Conservation (phyloP, 2,888 invertebrate species). For the Eurois occulta region DNA sequence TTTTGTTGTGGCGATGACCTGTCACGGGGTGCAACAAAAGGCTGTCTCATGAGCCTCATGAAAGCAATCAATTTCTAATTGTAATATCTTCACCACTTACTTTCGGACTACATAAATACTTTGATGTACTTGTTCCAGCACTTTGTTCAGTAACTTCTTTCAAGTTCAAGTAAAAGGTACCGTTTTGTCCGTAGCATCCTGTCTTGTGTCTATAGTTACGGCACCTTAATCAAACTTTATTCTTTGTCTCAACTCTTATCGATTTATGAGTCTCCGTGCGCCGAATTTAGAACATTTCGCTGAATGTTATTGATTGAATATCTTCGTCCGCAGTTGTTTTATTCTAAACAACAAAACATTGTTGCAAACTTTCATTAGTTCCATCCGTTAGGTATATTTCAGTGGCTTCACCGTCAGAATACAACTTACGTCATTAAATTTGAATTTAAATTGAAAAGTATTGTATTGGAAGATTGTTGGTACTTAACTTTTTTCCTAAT, state of each 20-base stretch:
- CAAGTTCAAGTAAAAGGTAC: slow-evolving; percentile 48
- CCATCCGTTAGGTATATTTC: neutral
- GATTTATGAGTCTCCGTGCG: slow-evolving; percentile 25
- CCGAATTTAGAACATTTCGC: slow-evolving; percentile 35
- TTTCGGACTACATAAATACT: slow-evolving; percentile 39
- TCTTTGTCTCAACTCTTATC: slow-evolving; percentile 31
- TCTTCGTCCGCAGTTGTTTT: slow-evolving; percentile 12
- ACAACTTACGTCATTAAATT: neutral
- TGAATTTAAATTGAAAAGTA: slow-evolving; percentile 17
- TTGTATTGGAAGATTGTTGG: neutral
- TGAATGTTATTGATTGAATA: slow-evolving; percentile 36
- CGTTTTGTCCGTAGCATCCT: slow-evolving; percentile 18
- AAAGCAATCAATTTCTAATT: slow-evolving; percentile 76
- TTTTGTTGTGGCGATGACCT: slow-evolving; percentile 79
- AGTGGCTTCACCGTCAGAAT: neutral
- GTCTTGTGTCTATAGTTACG: slow-evolving; percentile 27
- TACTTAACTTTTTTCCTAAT: neutral
- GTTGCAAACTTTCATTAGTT: slow-evolving; percentile 6
- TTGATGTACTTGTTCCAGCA: slow-evolving; percentile 20
- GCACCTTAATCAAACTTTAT: slow-evolving; percentile 49
- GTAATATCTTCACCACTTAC: slow-evolving; percentile 50
- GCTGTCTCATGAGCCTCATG: slow-evolving; percentile 67
- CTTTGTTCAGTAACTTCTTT: slow-evolving; percentile 38
- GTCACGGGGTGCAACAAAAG: slow-evolving; percentile 80
- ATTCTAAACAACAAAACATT: slow-evolving; percentile 11